Percentiles rank a stretch among this genome's conserved stretches.
phyloP scores from a whole-genome alignment of 2,797 vertebrate genomes.

The Paguma larvata region DNA sequence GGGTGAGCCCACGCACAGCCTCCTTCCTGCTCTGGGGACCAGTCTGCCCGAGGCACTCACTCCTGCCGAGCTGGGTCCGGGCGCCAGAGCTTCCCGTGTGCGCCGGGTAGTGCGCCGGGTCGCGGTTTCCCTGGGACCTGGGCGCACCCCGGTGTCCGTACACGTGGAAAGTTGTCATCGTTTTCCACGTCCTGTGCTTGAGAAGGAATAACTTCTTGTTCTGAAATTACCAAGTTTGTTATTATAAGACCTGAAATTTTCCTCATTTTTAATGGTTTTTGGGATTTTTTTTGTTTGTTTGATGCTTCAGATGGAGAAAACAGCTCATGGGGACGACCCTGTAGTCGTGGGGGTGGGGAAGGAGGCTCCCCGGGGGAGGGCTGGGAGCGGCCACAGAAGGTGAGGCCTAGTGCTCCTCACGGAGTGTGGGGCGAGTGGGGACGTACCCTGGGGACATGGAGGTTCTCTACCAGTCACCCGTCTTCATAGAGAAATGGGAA shows the following conservation, averaged over 20 bases:
- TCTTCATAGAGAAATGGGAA: neutral
- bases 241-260: neutral
- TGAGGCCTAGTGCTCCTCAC: neutral
- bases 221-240: no score
- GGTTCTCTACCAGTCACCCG: no score
- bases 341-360: no score
- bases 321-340: neutral
- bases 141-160: no score
- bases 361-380: neutral
- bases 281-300: neutral
- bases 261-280: neutral
- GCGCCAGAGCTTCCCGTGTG: neutral
- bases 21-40: neutral
- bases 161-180: no score
- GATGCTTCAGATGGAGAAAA: neutral
- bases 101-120: neutral
- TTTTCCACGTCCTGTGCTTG: neutral
- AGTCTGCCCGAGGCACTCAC: accelerated
- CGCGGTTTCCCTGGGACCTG: neutral
- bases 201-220: neutral
- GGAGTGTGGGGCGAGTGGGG: accelerated
- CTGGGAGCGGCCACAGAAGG: neutral
- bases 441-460: neutral
- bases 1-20: neutral
- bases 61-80: neutral